Conservation (phyloP, 2,113 vertebrate species). For the Seriola rivoliana region DNA sequence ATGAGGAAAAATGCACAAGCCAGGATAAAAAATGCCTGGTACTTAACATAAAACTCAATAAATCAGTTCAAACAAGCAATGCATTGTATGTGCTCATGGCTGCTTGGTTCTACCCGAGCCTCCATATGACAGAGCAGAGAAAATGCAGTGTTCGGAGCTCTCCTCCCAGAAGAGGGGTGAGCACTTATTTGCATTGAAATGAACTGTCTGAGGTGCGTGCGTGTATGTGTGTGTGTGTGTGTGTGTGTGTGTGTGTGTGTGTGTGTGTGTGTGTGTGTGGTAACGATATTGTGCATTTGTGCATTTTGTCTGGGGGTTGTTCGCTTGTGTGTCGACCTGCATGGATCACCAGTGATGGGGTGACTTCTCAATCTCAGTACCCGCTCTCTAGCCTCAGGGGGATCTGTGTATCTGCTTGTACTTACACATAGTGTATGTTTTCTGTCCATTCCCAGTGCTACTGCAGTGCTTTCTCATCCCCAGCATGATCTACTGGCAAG, state of each 20-base stretch:
- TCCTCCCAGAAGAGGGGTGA: constrained; percentile 55
- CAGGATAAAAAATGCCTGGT: constrained; percentile 31
- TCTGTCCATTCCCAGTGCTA: constrained; percentile 28
- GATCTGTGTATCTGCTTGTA: constrained; percentile 39
- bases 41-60: constrained; percentile 63
- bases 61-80: constrained; percentile 57
- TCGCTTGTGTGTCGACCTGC: constrained; percentile 51
- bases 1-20: constrained; percentile 37
- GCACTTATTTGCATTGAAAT: constrained; percentile 83
- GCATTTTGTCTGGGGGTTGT: constrained; percentile 49
- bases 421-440: constrained; percentile 46
- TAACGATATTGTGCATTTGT: constrained; percentile 31
- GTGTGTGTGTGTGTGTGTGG: constrained; percentile 12
- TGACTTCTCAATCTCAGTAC: constrained; percentile 58
- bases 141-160: constrained; percentile 64
- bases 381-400: constrained; percentile 36
- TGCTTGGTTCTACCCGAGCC: constrained; percentile 59
- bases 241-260: constrained; percentile 20
- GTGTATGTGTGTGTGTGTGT: constrained; percentile 30
- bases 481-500: constrained; percentile 13
- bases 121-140: constrained; percentile 67
- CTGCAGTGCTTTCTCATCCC: constrained; percentile 19
- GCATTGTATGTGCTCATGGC: constrained; percentile 39
- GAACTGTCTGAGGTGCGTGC: constrained; percentile 60
- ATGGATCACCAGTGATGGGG: constrained; percentile 70